A percentile compares a stretch with the other conserved stretches of the same genome.
These are phyloP conservation scores for Cetonia aurata DNA, from an alignment of 2,888 invertebrate genomes.

Conservation along the genomic window DNA sequence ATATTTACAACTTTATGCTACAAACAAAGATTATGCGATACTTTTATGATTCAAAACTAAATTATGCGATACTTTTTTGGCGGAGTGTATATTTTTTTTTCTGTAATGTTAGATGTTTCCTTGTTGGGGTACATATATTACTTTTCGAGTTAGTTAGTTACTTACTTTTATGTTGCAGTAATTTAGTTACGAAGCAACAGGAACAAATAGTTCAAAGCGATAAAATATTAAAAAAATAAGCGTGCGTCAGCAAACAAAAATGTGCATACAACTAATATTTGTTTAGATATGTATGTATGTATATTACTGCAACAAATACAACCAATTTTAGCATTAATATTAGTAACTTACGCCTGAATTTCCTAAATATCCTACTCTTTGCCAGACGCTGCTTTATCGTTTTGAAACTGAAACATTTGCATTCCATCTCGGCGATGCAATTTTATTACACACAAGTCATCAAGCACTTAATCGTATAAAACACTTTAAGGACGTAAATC, in stretches of 20 bases:
- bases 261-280: not conserved
- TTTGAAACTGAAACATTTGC: conserved; percentile 47
- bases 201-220: not conserved
- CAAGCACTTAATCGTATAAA: not conserved
- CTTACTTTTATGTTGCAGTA: no score
- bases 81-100: no score
- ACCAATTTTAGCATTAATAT: not conserved
- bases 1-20: no score
- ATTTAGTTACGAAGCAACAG: not conserved
- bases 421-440: conserved; percentile 37
- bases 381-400: conserved; percentile 47
- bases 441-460: conserved; percentile 1
- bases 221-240: no score
- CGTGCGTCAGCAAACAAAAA: not conserved
- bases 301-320: not conserved
- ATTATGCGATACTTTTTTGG: no score
- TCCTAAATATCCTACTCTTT: conserved; percentile 43
- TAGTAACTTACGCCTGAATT: conserved; percentile 42
- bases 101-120: no score
- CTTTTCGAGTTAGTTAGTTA: no score
- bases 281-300: no score
- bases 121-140: no score
- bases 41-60: no score
- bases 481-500: not conserved
- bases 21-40: no score